Conservation (phyloP, 2,113 vertebrate genomes). For the Artemisiospiza belli region DNA sequence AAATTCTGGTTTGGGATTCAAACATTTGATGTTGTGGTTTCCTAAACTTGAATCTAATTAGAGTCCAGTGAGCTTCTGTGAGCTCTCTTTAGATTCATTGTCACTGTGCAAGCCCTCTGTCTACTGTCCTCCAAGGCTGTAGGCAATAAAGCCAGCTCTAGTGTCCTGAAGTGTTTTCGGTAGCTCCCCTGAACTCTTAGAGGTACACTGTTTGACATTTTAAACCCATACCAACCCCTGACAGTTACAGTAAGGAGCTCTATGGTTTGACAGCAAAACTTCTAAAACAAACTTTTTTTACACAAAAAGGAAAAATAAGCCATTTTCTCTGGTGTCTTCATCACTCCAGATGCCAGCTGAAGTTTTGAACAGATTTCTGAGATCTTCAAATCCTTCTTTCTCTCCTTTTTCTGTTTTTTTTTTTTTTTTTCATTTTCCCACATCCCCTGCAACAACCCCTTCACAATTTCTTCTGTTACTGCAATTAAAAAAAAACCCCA, state of each 20-base stretch:
- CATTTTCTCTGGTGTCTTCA: background rate
- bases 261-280: background rate
- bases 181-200: background rate
- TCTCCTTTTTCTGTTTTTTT: too few relatives aligned
- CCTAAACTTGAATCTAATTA: background rate
- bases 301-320: background rate
- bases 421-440: background rate
- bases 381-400: background rate
- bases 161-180: background rate
- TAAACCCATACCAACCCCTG: background rate
- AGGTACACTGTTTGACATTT: background rate
- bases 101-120: background rate
- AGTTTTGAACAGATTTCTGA: background rate
- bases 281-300: background rate
- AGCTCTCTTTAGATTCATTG: background rate
- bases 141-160: background rate
- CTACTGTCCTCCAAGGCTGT: background rate
- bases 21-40: background rate
- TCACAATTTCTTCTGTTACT: background rate
- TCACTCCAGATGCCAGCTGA: background rate
- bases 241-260: background rate
- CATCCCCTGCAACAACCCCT: background rate
- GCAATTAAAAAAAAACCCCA: background rate
- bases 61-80: background rate
- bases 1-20: background rate